Base-by-base conservation (phyloP, 1,140 invertebrate genomes). In the Pseudobourletiella spinata region DNA sequence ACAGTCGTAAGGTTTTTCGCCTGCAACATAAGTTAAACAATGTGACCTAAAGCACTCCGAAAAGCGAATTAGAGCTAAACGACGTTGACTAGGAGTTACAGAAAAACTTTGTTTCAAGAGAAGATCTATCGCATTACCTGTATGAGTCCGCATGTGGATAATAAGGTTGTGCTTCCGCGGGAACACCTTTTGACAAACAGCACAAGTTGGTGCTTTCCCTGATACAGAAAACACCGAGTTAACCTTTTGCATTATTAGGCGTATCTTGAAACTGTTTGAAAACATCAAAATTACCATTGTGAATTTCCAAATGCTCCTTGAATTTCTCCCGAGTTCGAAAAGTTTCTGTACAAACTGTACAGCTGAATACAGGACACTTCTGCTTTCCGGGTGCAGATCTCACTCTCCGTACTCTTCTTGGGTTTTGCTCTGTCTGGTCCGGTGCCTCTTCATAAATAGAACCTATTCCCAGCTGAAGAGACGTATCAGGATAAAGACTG, bases 1-100 rank as follows among this genome's bases (percentile, higher is more conserved):
- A 66, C 84, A 86, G 3, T 71, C 72, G 70, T 82, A 86, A 0
- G 84, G 83, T 65, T 84, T 83, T 66, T 85, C 83, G 22, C 44
- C 44, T 48, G 6, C 14, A 15, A 22, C 6, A 48, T 18, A 11
- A 48, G 8, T 39, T 11, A 39, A 39, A 11, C 32, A 39, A 8
- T 39, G 32, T 11, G 8, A 39, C 8, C 8, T 39, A 11, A 39
- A 39, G 8, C 32, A 39, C 32, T 11, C 32, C 32, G n/a, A 39
- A n/a, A n/a, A 39, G n/a, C 32, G 32, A 39, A 39, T 8, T 11
- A 39, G 32, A 39, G 32, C 32, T n/a, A 39, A 48, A 48, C 8
- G 11, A 11, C 20, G 6, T 48, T 6, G 20, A 15, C 11, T 15
- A 48, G 20, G 20, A 6, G 8, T 48, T 6, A 48, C 44, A 48